Conservation (phyloP, 37 sponge, comb jelly and placozoan species). For the Ephydatia muelleri region DNA sequence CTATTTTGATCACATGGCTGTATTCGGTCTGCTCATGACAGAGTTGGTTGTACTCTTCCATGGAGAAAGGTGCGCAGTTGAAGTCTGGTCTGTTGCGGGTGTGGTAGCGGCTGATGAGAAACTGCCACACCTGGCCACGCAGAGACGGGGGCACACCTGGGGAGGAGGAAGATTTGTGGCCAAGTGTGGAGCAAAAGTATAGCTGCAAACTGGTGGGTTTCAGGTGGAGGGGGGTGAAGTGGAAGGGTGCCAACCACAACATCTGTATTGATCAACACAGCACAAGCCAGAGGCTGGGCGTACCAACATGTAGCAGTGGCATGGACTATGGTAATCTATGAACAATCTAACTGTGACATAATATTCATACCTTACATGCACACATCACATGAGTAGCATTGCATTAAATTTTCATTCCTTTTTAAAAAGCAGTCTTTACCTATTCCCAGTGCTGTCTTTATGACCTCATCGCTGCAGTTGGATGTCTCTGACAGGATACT, state of each 20-base stretch:
- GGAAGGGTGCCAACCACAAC: too few relatives aligned
- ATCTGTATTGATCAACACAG: too few relatives aligned
- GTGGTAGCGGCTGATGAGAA: conserved; percentile 30
- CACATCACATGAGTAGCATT: too few relatives aligned
- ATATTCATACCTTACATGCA: too few relatives aligned
- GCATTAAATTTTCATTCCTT: too few relatives aligned
- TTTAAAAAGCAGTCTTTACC: conserved; percentile 2
- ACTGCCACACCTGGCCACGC: conserved; percentile 72
- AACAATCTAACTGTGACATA: too few relatives aligned
- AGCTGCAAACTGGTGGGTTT: too few relatives aligned
- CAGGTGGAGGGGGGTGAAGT: too few relatives aligned
- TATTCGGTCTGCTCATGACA: conserved; percentile 45
- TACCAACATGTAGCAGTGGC: too few relatives aligned
- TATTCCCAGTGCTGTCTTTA: conserved; percentile 8
- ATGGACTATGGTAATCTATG: too few relatives aligned
- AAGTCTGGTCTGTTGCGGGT: neutral
- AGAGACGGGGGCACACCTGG: conserved; percentile 65
- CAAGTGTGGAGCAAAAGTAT: neutral
- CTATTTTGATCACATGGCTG: conserved; percentile 59
- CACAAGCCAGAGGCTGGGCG: too few relatives aligned
- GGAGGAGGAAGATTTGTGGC: neutral
- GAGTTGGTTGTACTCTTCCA: conserved; percentile 10
- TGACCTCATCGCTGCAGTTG: neutral
- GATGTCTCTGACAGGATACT: neutral
- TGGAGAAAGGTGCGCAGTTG: neutral